Percentiles rank a stretch among this genome's conserved stretches.
phyloP scores from a whole-genome alignment of 2,797 vertebrate genomes.

The Chelon auratus region DNA sequence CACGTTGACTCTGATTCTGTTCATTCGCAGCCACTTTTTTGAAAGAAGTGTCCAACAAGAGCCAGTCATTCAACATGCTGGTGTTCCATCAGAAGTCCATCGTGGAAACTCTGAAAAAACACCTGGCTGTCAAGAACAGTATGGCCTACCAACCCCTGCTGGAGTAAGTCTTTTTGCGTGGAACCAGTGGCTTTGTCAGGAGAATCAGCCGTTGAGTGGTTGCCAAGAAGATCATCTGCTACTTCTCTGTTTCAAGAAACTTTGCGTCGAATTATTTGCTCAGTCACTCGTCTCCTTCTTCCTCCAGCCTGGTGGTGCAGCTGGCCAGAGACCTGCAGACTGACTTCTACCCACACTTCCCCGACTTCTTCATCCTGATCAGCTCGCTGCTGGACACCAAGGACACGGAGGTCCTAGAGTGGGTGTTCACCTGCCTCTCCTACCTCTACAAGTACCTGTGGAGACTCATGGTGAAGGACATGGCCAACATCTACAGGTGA shows the following conservation, averaged over 20 bases:
- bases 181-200: background rate
- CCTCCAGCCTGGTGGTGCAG: slow-evolving; percentile 92
- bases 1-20: background rate
- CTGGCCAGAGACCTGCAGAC: slow-evolving; percentile 96
- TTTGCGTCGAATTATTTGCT: no score
- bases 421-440: slow-evolving; percentile 94
- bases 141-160: slow-evolving; percentile 93
- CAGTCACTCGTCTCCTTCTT: background rate
- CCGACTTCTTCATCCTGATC: slow-evolving; percentile 92
- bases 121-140: slow-evolving; percentile 89
- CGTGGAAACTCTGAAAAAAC: slow-evolving; percentile 92
- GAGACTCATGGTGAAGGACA: slow-evolving; percentile 97
- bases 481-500: slow-evolving; percentile 94
- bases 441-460: slow-evolving; percentile 99
- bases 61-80: slow-evolving; percentile 96
- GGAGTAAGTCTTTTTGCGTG: slow-evolving; percentile 87
- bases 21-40: slow-evolving; percentile 87
- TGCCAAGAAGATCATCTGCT: no score
- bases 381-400: slow-evolving; percentile 92
- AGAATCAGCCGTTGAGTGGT: background rate
- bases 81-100: slow-evolving; percentile 93
- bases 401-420: slow-evolving; percentile 94
- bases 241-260: no score
- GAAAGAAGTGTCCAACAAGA: slow-evolving; percentile 90
- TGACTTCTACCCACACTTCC: slow-evolving; percentile 97